A percentile compares a stretch with the other conserved stretches of the same genome.
These are phyloP conservation scores for Danionella cerebrum DNA, from an alignment of 2,113 vertebrate species.

Conservation along the genomic window DNA sequence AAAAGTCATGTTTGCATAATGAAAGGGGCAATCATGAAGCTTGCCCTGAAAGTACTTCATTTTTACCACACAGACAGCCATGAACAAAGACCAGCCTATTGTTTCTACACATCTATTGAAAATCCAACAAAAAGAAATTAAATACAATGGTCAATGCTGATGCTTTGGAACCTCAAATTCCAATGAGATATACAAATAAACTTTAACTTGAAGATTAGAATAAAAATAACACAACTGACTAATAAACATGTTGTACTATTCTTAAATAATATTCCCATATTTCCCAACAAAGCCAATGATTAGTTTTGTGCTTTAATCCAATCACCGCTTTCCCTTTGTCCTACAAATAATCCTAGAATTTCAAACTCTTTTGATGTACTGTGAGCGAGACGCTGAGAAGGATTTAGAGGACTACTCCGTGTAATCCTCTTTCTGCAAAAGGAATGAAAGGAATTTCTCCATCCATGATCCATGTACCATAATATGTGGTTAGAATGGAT, in stretches of 20 bases:
- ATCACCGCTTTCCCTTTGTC: not conserved
- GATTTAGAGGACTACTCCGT: not conserved
- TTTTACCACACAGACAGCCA: not conserved
- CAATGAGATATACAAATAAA: too few species aligned
- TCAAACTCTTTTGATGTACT: not conserved
- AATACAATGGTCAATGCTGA: too few species aligned
- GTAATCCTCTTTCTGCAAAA: constrained; percentile 15
- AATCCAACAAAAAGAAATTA: too few species aligned
- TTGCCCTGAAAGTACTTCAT: not conserved
- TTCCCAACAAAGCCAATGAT: not conserved
- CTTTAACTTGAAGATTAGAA: too few species aligned
- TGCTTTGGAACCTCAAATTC: too few species aligned
- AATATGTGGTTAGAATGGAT: too few species aligned
- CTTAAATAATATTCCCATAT: not conserved
- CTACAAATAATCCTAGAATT: not conserved
- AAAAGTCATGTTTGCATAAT: constrained; percentile 18
- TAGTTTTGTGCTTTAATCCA: not conserved
- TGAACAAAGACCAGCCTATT: not conserved
- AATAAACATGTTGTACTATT: too few species aligned
- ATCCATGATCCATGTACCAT: not conserved
- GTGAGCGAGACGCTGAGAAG: not conserved
- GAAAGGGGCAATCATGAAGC: not conserved
- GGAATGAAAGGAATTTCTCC: not conserved
- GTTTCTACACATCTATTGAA: too few species aligned
- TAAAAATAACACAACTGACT: too few species aligned